phyloP scores from a whole-genome alignment of 2,888 invertebrate species.

The Subacronicta megacephala region DNA sequence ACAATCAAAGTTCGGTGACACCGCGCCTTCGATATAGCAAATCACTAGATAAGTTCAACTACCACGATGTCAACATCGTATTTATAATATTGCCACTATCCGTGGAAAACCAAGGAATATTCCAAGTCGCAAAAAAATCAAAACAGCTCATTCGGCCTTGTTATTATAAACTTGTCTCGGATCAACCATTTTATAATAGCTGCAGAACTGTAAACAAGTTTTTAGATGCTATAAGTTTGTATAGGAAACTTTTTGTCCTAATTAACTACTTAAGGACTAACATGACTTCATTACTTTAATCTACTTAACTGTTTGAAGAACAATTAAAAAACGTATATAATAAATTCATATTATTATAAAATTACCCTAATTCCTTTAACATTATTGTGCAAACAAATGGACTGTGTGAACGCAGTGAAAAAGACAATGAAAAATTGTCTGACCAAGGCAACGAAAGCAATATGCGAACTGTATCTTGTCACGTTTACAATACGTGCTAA shows the following conservation, averaged over 20 bases:
- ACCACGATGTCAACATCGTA: conserved; percentile 46
- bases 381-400: no score
- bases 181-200: conserved; percentile 28
- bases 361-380: no score
- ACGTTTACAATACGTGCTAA: conserved; percentile 63
- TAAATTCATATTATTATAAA: no score
- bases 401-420: conserved; percentile 2
- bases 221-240: conserved; percentile 8
- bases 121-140: conserved; percentile 40
- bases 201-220: conserved; percentile 17
- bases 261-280: not conserved
- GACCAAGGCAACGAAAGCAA: conserved; percentile 57
- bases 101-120: conserved; percentile 42
- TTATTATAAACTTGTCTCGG: conserved; percentile 27
- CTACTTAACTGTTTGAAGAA: no score
- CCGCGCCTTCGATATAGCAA: conserved; percentile 71
- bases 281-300: no score
- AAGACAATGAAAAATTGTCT: conserved; percentile 27
- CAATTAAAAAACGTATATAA: no score
- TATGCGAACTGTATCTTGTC: conserved; percentile 58
- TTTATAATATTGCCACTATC: conserved; percentile 25
- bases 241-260: conserved; percentile 23
- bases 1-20: conserved; percentile 76
- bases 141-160: conserved; percentile 33
- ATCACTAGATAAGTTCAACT: conserved; percentile 63